Evolutionary conservation across 2,113 vertebrate genomes (phyloP), one percentile per base, ranked within the genome.

Genomic region (Nannospalax galili): DNA sequence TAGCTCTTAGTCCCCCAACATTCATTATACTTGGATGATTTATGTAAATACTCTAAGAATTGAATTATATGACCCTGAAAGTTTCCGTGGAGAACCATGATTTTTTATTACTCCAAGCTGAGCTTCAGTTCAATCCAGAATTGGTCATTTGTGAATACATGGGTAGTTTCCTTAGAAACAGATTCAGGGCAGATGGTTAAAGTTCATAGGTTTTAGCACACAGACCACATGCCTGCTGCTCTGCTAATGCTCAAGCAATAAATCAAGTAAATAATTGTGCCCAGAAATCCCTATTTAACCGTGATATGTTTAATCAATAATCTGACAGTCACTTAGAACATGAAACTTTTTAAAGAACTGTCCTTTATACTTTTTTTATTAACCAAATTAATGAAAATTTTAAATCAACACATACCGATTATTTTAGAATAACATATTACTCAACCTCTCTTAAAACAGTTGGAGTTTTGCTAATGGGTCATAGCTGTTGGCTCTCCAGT

Each of bases 1-100:
- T 84, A 16, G 78, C 19, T 88, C 65, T 26, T 67, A 91, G 48
- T 9, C 24, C 91, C 37, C 58, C 12, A 79, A 6, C 8, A 22
- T 88, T 94, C 60, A 77, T 84, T 94, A 81, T 58, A 58, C 12
- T 48, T 88, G 9, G 7, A 35, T 95, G 80, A 96, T 96, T 95
- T 92, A 77, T 85, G 30, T 88, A 74, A 88, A 91, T 17, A 48
- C 22, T 72, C 24, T 32, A 37, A 15, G 56, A 20, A 84, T 69
- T 92, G 80, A 97, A 90, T 81, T 74, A 80, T 69, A 52, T 17
- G n/a, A 87, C 28, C 19, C 52, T 78, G 52, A 56, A 81, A n/a
- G 22, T 3, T 40, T 84, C 95, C 79, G 84, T 64, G 19, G 88
- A 82, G 84, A 91, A 10, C 11, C 15, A 35, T 64, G 19, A 84